Base-by-base conservation (phyloP, 2,113 vertebrate genomes). In the Prietella phreatophila region DNA sequence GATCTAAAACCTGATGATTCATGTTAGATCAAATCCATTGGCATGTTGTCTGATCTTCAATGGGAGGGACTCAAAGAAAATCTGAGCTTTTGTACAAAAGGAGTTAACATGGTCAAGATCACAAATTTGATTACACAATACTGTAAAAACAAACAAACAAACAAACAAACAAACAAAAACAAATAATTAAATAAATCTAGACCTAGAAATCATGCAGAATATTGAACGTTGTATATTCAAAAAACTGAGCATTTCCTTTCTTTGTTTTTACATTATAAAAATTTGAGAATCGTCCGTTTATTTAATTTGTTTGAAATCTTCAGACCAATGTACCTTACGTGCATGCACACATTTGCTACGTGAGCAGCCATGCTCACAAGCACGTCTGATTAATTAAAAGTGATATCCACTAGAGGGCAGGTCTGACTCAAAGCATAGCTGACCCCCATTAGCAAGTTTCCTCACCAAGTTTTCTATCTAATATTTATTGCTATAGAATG, bases 341-440 rank as follows among this genome's bases (percentile, higher is more conserved):
- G 19, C 19, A 39, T 22, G 15, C 27, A 69, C 13, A 76, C 9
- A 25, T 47, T 47, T 76, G 39, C 8, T 25, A 14, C 22, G 3
- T 50, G 14, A 47, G 73, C 22, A 50, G 20, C 11, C 42, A 58
- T 14, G 55, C 58, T 58, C 19, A 53, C 27, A 58, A 25, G 9
- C 30, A 22, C 55, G 25, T 82, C 30, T 36, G 5, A 20, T 39
- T 14, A 60, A 60, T 61, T 61, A 36, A 60, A 56, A 25, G 6
- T 7, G 56, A 60, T 39, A 61, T 39, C 80, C 80, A 82, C 56
- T 61, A 82, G 80, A 82, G 80, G 80, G 80, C 80, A 82, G 33
- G 22, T 61, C 56, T 82, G 80, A 60, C 56, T 39, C 33, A 36
- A 82, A 60, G 2, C 27, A 56, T 11, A 5, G 5, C 75, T 47